phyloP scores from a whole-genome alignment of 2,797 vertebrate genomes.

The Catharus ustulatus region DNA sequence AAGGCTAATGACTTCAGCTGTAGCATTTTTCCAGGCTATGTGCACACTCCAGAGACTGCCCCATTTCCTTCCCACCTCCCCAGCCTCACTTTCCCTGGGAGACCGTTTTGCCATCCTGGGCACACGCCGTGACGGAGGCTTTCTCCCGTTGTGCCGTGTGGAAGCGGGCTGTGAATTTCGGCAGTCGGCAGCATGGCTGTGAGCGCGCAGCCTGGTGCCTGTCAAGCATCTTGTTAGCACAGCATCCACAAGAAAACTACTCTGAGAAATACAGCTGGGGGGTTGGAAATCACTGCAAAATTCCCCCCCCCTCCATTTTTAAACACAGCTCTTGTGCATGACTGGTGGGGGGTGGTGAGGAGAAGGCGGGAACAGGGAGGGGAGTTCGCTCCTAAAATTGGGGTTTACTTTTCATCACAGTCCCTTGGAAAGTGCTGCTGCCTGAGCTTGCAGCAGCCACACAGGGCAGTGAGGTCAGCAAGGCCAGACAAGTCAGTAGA shows the following conservation, averaged over 20 bases:
- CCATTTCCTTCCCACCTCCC: neutral
- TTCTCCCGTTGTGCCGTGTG: neutral
- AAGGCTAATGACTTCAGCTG: neutral
- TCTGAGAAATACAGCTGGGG: neutral
- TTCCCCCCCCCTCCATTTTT: neutral
- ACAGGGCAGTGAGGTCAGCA: neutral
- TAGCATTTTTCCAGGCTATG: neutral
- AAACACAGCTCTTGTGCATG: neutral
- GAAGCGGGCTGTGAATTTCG: conserved; percentile 31
- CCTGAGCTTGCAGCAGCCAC: neutral
- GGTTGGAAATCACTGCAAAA: conserved; percentile 6
- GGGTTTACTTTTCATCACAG: neutral
- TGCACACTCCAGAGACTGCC: accelerated
- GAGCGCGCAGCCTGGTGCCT: conserved; percentile 6
- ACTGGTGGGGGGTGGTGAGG: neutral
- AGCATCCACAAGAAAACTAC: conserved; percentile 17
- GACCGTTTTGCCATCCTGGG: neutral
- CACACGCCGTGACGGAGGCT: accelerated
- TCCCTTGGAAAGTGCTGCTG: neutral
- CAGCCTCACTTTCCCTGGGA: neutral
- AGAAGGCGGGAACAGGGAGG: neutral
- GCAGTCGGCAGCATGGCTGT: neutral
- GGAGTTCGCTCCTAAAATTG: neutral
- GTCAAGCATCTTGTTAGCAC: conserved; percentile 49
- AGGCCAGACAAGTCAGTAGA: neutral